Evolutionary conservation across 2,797 vertebrate species (phyloP), one percentile per base, ranked within the genome.

Genomic region (Scolopax bukidnonensis): DNA sequence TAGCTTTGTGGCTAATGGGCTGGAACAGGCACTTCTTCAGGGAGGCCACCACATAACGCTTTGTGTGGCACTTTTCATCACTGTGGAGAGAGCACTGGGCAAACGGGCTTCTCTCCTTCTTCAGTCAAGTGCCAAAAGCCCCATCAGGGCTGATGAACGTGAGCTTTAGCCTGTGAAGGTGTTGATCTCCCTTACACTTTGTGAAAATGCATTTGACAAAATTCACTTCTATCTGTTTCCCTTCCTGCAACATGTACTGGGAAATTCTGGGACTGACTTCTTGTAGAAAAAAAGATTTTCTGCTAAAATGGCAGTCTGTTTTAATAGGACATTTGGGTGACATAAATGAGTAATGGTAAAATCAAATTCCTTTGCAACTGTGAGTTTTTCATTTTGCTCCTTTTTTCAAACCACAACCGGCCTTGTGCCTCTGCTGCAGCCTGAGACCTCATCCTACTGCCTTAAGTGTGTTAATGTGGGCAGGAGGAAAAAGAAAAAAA

Each of bases 221-320:
- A 19, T 33, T 19, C 53, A 11, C 11, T 16, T 28, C 9, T 30
- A 30, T 17, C 51, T 1, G 30, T 45, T 47, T 63, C n/a, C 43
- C 40, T 36, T 65, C 25, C 54, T 56, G 53, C 63, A 21, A 3
- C n/a, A 1, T 4, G 1, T 4, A 10, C 59, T 6, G 25, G 45
- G 80, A 6, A 40, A 4, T 63, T 17, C 36, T 56, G 40, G 47
- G 60, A 2, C 28, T 45, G 65, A 2, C 11, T 76, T 71, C 12
- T 27, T 18, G 1, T 6, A 68, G 48, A 36, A 47, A 12, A 8
- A 28, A 51, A 30, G 43, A 10, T 32, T 50, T 56, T 11, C 75
- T 54, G 77, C 57, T 41, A 0, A 23, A 12, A 6, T 3, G 12
- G 8, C 32, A 24, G 21, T 24, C 28, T n/a, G 8, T n/a, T 57